These are phyloP conservation scores for Drosophila subquinaria DNA, from an alignment of 2,888 invertebrate species.

Conservation along the genomic window DNA sequence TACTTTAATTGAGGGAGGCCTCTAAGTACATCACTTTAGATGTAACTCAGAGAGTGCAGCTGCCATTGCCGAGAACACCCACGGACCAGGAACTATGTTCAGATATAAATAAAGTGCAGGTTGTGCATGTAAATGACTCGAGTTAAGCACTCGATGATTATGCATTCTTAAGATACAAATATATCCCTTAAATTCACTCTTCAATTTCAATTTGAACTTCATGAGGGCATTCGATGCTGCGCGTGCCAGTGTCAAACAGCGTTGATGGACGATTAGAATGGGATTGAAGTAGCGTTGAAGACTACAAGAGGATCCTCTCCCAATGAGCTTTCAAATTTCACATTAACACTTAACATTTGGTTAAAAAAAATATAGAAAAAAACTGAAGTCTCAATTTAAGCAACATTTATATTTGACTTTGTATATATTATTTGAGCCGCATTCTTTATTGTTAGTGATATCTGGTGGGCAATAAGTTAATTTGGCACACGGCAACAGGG, in stretches of 20 bases:
- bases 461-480: not conserved
- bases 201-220: not conserved
- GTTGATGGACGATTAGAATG: slow-evolving; percentile 45
- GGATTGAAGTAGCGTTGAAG: slow-evolving; percentile 2
- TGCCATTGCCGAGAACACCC: slow-evolving; percentile 53
- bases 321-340: not conserved
- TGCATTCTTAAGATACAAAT: slow-evolving; percentile 18
- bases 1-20: slow-evolving; percentile 63
- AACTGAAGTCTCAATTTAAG: not conserved
- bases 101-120: slow-evolving; percentile 49
- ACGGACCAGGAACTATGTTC: slow-evolving; percentile 27
- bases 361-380: not conserved
- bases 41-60: slow-evolving; percentile 39
- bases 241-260: slow-evolving; percentile 65
- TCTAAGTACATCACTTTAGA: slow-evolving; percentile 64
- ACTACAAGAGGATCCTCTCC: slow-evolving; percentile 4
- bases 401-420: not conserved
- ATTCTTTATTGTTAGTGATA: slow-evolving; percentile 2
- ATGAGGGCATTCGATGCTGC: slow-evolving; percentile 54
- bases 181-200: slow-evolving; percentile 13
- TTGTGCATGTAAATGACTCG: slow-evolving; percentile 43
- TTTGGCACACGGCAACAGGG: not conserved
- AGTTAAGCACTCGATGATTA: slow-evolving; percentile 48
- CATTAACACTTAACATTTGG: slow-evolving; percentile 2
- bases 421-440: not conserved